Conservation (phyloP, 2,888 invertebrate species). For the Cartodere bifasciata region DNA sequence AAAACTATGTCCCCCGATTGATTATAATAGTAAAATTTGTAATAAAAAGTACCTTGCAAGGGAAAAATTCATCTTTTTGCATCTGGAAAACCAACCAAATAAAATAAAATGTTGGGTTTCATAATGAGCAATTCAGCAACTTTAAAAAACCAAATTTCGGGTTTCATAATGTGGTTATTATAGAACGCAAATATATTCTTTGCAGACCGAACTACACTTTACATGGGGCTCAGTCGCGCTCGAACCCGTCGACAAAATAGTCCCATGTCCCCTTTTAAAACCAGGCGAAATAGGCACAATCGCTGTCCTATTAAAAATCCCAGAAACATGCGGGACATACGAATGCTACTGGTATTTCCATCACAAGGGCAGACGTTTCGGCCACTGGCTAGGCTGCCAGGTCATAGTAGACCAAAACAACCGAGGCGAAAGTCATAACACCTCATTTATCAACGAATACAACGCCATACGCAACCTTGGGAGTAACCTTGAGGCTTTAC, state of each 20-base stretch:
- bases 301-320: constrained; percentile 28
- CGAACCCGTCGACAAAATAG: constrained; percentile 24
- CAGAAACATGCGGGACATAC: constrained; percentile 32
- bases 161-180: background rate
- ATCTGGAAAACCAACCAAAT: too few species aligned
- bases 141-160: too few species aligned
- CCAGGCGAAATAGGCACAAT: constrained; percentile 31
- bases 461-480: too few species aligned
- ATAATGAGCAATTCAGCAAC: too few species aligned
- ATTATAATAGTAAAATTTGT: too few species aligned
- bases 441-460: too few species aligned
- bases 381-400: constrained; percentile 33
- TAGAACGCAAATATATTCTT: constrained; percentile 10
- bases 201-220: constrained; percentile 32
- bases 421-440: too few species aligned
- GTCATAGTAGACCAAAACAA: constrained; percentile 27
- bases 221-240: constrained; percentile 34
- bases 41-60: too few species aligned
- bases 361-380: constrained; percentile 33
- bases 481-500: too few species aligned
- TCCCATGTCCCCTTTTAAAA: constrained; percentile 29
- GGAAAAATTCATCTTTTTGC: too few species aligned
- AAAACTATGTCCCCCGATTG: too few species aligned
- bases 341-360: constrained; percentile 37
- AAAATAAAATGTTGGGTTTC: too few species aligned